Conservation (phyloP, 2,888 invertebrate species). For the Drosophila meridionalis region DNA sequence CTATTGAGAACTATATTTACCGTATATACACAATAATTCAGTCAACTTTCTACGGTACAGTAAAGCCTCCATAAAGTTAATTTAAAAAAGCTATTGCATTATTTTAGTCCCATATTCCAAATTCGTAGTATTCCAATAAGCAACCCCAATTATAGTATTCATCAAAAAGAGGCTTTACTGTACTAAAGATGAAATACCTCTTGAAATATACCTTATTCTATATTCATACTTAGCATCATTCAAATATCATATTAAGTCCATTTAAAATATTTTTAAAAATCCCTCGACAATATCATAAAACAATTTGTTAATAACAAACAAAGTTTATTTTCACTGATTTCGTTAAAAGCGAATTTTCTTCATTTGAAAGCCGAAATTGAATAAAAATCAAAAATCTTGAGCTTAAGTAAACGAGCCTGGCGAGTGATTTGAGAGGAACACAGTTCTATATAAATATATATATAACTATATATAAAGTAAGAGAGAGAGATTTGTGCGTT, state of each 20-base stretch:
- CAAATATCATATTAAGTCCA: background rate
- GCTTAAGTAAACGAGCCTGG: constrained; percentile 54
- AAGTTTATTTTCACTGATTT: constrained; percentile 56
- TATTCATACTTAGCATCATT: background rate
- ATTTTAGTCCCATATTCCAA: too few relatives aligned
- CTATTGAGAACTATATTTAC: background rate
- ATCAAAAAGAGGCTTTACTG: background rate
- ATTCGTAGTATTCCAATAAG: too few relatives aligned
- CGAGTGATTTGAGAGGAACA: constrained; percentile 34
- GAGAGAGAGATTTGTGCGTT: constrained; percentile 52
- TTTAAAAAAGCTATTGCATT: too few relatives aligned
- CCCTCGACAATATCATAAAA: constrained; percentile 8
- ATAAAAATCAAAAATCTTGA: constrained; percentile 16
- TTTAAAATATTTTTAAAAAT: background rate
- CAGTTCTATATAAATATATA: constrained; percentile 18
- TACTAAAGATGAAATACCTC: background rate
- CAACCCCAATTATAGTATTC: background rate
- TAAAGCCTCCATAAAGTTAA: background rate
- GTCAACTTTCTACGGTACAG: background rate
- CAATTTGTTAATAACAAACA: constrained; percentile 67
- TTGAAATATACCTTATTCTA: background rate
- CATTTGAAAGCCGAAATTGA: constrained; percentile 10
- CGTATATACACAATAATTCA: background rate
- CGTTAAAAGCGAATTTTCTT: constrained; percentile 31
- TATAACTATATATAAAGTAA: constrained; percentile 10